A percentile compares a stretch with the other conserved stretches of the same genome.
Evolutionary conservation across 2,888 invertebrate genomes (phyloP).

Genomic region (Dryadula phaetusa): DNA sequence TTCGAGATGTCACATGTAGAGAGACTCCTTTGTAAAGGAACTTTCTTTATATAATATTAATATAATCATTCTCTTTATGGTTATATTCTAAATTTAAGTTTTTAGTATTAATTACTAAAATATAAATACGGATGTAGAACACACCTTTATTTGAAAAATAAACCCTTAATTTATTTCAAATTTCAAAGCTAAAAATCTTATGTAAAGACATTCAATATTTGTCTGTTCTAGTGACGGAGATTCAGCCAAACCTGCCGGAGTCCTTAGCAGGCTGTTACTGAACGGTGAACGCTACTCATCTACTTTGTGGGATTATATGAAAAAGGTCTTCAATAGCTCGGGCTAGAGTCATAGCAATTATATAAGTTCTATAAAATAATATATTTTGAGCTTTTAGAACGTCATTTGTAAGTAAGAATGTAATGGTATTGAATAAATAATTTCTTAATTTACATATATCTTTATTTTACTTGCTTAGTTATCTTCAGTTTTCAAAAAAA

Average conservation of each 20-base stretch:
- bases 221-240: conserved; percentile 55
- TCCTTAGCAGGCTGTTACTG: conserved; percentile 55
- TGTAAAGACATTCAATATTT: too few species aligned
- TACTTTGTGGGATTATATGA: conserved; percentile 60
- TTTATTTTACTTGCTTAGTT: neutral
- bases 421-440: conserved; percentile 1
- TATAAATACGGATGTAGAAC: too few species aligned
- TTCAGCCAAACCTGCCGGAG: conserved; percentile 58
- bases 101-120: too few species aligned
- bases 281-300: conserved; percentile 60
- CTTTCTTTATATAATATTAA: too few species aligned
- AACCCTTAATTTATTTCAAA: conserved; percentile 6
- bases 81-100: too few species aligned
- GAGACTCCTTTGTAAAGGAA: too few species aligned
- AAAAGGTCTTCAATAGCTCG: conserved; percentile 56
- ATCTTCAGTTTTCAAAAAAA: neutral
- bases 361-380: neutral
- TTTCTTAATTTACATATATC: neutral
- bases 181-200: too few species aligned
- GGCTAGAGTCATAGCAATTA: neutral
- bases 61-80: too few species aligned
- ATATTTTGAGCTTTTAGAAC: neutral
- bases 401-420: neutral
- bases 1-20: too few species aligned
- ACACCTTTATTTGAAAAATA: too few species aligned